phyloP scores from a whole-genome alignment of 2,888 invertebrate species.

The Cryptocheilus praepositus region DNA sequence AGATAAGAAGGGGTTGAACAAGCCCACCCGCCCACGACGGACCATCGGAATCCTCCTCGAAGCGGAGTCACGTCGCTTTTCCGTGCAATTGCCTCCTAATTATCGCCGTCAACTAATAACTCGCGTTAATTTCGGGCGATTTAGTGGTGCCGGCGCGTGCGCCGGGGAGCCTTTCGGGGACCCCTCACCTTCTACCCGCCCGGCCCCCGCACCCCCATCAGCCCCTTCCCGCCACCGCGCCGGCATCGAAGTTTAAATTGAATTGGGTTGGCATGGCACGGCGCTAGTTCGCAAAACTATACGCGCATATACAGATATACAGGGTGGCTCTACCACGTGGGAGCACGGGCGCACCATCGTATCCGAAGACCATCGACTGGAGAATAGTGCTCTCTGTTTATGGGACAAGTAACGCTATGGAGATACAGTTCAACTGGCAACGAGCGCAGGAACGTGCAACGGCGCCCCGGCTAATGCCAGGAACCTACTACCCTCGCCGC shows the following conservation, averaged over 20 bases:
- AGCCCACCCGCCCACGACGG: conserved; percentile 15
- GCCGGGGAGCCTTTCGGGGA: conserved; percentile 35
- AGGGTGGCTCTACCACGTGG: conserved; percentile 26
- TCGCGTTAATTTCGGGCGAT: conserved; percentile 73
- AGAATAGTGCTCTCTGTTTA: conserved; percentile 71
- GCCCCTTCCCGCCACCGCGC: conserved; percentile 31
- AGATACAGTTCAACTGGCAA: conserved; percentile 71
- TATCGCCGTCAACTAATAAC: conserved; percentile 74
- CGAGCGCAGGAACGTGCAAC: conserved; percentile 61
- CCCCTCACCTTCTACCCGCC: conserved; percentile 20
- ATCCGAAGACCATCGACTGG: conserved; percentile 73
- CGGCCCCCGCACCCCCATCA: conserved; percentile 20
- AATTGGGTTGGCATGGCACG: conserved; percentile 70
- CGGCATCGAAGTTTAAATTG: conserved; percentile 72
- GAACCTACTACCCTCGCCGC: conserved; percentile 8
- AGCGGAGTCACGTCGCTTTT: conserved; percentile 62
- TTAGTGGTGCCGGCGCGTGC: conserved; percentile 67
- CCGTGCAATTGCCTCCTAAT: conserved; percentile 73
- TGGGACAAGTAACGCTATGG: conserved; percentile 68
- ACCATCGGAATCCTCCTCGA: conserved; percentile 41
- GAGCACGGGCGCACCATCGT: conserved; percentile 49
- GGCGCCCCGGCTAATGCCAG: conserved; percentile 46
- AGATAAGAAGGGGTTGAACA: conserved; percentile 42
- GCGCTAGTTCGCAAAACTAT: conserved; percentile 69
- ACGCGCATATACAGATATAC: conserved; percentile 51